Evolutionary conservation across 1,140 invertebrate genomes (phyloP).

Genomic region (Listronotus bonariensis): DNA sequence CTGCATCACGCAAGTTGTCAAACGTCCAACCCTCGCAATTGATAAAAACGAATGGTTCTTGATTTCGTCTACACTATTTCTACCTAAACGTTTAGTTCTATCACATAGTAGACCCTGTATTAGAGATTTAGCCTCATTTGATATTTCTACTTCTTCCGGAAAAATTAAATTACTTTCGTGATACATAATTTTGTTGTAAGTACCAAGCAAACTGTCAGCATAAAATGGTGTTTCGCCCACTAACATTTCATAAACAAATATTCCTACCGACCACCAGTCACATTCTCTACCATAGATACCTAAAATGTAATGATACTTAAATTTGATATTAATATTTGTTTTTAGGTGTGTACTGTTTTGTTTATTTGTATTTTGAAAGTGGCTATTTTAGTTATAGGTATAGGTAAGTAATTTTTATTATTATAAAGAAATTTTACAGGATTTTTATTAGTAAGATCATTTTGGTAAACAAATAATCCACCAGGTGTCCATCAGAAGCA

Average conservation of each 20-base stretch:
- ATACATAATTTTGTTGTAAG: conserved; percentile 99
- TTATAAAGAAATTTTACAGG: too few relatives aligned
- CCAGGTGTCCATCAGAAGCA: too few relatives aligned
- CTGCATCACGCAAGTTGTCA: conserved; percentile 90
- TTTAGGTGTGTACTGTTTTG: too few relatives aligned
- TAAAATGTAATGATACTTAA: conserved; percentile 61
- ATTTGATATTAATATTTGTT: too few relatives aligned
- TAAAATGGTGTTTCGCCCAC: conserved; percentile 99
- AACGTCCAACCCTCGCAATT: conserved; percentile 96
- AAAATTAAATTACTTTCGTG: conserved; percentile 95
- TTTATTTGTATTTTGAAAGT: too few relatives aligned
- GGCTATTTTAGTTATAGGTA: too few relatives aligned
- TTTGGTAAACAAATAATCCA: too few relatives aligned
- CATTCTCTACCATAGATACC: conserved; percentile 93
- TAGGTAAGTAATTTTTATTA: too few relatives aligned
- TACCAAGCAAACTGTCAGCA: conserved; percentile 96
- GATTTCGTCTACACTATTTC: conserved; percentile 94
- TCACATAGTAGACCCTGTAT: conserved; percentile 96
- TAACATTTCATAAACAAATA: conserved; percentile 98
- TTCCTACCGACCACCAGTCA: conserved; percentile 99
- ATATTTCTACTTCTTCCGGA: conserved; percentile 93
- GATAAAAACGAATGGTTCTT: conserved; percentile 90
- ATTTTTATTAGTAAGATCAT: too few relatives aligned
- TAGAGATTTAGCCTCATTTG: conserved; percentile 86
- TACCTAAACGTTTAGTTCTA: conserved; percentile 85